Conservation (phyloP, 2,888 invertebrate genomes). For the Hanleya hanleyi region DNA sequence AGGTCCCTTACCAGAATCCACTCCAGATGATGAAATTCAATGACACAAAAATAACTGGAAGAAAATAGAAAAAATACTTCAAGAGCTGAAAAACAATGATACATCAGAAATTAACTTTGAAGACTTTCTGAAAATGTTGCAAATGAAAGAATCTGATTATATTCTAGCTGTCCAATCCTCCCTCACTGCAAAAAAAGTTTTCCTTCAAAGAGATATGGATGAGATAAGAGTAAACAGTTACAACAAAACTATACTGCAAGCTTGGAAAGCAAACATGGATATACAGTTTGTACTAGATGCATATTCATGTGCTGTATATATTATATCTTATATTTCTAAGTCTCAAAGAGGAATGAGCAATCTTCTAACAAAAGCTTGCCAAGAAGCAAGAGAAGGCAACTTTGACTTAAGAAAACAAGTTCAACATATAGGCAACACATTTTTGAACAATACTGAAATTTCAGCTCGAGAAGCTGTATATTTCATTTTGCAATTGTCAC, state of each 20-base stretch:
- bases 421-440: constrained; percentile 2
- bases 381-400: background rate
- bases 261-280: constrained; percentile 21
- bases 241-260: constrained; percentile 2
- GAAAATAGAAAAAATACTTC: background rate
- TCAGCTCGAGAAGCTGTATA: constrained; percentile 15
- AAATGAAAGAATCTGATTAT: constrained; percentile 9
- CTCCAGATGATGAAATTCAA: background rate
- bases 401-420: background rate
- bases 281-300: constrained; percentile 20
- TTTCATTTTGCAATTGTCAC: background rate
- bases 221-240: constrained; percentile 17
- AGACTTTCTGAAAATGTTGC: background rate
- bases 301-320: constrained; percentile 14
- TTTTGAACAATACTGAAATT: constrained; percentile 9
- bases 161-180: background rate
- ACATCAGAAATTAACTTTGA: background rate
- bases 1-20: constrained; percentile 6
- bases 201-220: constrained; percentile 11
- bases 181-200: constrained; percentile 8
- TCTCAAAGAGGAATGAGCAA: constrained; percentile 1
- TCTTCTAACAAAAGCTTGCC: constrained; percentile 1
- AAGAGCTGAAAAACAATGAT: background rate
- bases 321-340: constrained; percentile 2
- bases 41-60: background rate